Evolutionary conservation across 2,113 vertebrate species (phyloP).

Genomic region (Aviceda subcristata): DNA sequence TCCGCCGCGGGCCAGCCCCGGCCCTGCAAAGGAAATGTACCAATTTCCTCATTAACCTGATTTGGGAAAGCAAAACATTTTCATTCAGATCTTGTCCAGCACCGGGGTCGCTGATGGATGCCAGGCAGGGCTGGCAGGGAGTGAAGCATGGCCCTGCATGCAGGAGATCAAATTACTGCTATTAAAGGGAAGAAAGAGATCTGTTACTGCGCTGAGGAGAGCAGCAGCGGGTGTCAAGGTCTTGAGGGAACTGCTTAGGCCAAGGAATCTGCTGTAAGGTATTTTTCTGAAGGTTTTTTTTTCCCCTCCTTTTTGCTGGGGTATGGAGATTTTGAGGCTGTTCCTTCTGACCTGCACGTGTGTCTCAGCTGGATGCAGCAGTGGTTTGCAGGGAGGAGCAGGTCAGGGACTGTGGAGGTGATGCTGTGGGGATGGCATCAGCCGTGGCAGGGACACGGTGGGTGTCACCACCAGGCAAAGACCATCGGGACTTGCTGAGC

Average conservation of each 20-base stretch:
- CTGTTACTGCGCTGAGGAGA: neutral
- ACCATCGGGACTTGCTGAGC: accelerated
- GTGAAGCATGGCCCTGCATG: constrained; percentile 10
- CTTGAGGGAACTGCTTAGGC: neutral
- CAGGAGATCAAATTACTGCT: constrained; percentile 40
- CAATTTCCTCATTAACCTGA: constrained; percentile 62
- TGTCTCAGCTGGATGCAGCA: neutral
- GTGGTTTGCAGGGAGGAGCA: neutral
- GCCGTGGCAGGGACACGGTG: accelerated
- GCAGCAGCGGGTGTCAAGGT: neutral
- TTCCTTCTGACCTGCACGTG: neutral
- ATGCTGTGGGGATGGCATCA: neutral
- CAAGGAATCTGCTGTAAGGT: neutral
- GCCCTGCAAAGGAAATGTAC: neutral
- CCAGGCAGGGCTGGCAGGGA: neutral
- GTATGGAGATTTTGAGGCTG: neutral
- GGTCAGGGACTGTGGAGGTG: accelerated
- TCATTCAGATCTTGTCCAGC: constrained; percentile 40
- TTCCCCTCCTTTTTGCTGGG: neutral
- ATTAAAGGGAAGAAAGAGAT: constrained; percentile 33
- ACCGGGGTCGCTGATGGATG: neutral
- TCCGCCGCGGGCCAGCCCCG: accelerated
- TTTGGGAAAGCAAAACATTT: constrained; percentile 40
- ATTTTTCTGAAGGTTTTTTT: neutral
- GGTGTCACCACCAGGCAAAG: neutral